Conservation (phyloP, 2,113 vertebrate species). For the Alouatta palliata region DNA sequence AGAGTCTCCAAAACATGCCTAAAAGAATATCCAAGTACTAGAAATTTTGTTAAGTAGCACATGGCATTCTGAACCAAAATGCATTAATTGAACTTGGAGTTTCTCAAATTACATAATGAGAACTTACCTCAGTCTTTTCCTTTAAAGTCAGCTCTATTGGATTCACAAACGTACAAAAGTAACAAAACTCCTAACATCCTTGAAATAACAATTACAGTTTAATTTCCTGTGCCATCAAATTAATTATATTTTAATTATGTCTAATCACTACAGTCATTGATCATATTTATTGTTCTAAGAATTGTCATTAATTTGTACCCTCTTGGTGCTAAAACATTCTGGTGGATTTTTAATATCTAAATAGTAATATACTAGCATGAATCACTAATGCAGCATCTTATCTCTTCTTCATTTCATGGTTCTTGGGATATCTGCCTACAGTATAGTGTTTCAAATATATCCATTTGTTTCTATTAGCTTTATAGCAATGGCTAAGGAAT, state of each 20-base stretch:
- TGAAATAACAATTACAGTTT: not conserved
- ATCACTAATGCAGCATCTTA: not conserved
- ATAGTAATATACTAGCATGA: not conserved
- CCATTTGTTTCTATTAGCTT: not conserved
- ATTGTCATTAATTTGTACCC: not conserved
- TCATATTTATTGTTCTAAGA: not conserved
- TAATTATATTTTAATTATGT: not conserved
- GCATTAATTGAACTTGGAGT: not conserved
- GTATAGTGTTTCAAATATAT: not conserved
- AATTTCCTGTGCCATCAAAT: not conserved
- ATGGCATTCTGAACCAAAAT: not conserved
- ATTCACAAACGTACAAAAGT: not conserved
- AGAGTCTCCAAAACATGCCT: not conserved
- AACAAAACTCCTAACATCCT: not conserved
- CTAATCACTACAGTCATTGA: not conserved
- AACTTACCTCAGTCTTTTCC: not conserved
- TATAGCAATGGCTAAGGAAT: not conserved
- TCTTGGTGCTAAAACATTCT: not conserved
- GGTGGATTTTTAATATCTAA: not conserved
- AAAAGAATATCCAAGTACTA: not conserved
- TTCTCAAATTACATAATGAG: not conserved
- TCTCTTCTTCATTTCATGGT: not conserved
- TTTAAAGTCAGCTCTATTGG: not conserved
- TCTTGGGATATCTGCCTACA: not conserved
- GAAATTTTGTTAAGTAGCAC: not conserved